phyloP scores from a whole-genome alignment of 2,797 vertebrate species.

The Pempheris klunzingeri region DNA sequence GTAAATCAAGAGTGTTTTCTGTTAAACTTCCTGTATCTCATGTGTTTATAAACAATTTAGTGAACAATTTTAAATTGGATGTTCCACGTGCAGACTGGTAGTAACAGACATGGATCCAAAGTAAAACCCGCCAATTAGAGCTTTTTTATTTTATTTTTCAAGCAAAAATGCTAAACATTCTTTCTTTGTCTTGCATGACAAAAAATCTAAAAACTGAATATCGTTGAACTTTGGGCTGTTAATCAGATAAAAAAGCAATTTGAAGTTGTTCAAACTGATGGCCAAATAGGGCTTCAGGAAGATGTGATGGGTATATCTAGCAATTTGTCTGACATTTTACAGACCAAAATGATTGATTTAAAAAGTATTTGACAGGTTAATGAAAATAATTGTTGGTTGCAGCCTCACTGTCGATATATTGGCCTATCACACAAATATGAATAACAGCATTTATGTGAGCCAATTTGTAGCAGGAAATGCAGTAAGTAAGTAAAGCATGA shows the following conservation, averaged over 20 bases:
- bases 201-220: neutral
- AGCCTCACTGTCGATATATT: neutral
- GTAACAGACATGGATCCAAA: neutral
- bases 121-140: neutral
- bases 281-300: neutral
- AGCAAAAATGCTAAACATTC: neutral
- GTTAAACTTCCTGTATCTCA: neutral
- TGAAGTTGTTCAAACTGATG: neutral
- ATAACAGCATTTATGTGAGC: neutral
- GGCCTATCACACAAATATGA: no score
- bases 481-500: neutral
- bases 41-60: neutral
- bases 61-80: neutral
- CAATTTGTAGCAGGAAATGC: neutral
- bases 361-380: neutral
- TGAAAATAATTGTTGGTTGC: neutral
- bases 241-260: neutral
- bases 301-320: neutral
- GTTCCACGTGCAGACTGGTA: neutral
- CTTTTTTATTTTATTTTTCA: neutral
- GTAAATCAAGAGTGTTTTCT: neutral
- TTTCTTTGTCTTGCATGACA: neutral
- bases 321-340: neutral
- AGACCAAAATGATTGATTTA: neutral
- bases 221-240: neutral